phyloP scores from a whole-genome alignment of 2,113 vertebrate genomes.

The Percina caprodes region DNA sequence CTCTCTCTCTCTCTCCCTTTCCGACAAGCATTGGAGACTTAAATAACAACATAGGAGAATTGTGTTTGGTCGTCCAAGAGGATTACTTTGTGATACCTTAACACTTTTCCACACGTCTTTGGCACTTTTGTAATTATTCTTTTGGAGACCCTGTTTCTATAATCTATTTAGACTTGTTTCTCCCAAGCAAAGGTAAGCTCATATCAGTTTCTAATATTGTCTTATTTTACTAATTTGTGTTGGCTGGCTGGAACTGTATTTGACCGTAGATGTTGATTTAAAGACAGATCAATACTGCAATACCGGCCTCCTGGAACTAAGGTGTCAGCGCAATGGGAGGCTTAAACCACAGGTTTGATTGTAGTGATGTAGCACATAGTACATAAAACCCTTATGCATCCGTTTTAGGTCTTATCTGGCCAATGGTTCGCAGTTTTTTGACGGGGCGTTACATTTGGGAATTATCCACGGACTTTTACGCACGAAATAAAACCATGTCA shows the following conservation, averaged over 20 bases:
- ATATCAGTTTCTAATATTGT: neutral
- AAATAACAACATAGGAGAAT: conserved; percentile 75
- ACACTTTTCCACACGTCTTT: conserved; percentile 28
- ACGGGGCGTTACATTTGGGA: neutral
- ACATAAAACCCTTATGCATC: neutral
- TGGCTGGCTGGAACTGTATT: conserved; percentile 23
- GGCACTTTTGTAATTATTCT: conserved; percentile 12
- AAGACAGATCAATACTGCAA: conserved; percentile 63
- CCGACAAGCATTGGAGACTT: conserved; percentile 83
- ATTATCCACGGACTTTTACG: conserved; percentile 52
- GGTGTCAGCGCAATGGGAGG: conserved; percentile 46
- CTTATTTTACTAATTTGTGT: conserved; percentile 6
- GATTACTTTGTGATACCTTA: conserved; percentile 37
- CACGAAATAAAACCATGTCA: conserved; percentile 12
- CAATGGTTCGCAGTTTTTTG: neutral
- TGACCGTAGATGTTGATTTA: conserved; percentile 60
- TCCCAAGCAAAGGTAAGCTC: conserved; percentile 55
- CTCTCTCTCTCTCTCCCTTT: conserved; percentile 53
- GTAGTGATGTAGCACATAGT: conserved; percentile 28
- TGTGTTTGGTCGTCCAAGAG: conserved; percentile 48
- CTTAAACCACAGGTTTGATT: conserved; percentile 36
- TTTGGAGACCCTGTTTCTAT: conserved; percentile 16
- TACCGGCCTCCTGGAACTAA: conserved; percentile 24
- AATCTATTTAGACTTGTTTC: conserved; percentile 18
- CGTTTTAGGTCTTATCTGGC: conserved; percentile 3